phyloP scores from a whole-genome alignment of 2,113 vertebrate species.

The Atractosteus spatula region DNA sequence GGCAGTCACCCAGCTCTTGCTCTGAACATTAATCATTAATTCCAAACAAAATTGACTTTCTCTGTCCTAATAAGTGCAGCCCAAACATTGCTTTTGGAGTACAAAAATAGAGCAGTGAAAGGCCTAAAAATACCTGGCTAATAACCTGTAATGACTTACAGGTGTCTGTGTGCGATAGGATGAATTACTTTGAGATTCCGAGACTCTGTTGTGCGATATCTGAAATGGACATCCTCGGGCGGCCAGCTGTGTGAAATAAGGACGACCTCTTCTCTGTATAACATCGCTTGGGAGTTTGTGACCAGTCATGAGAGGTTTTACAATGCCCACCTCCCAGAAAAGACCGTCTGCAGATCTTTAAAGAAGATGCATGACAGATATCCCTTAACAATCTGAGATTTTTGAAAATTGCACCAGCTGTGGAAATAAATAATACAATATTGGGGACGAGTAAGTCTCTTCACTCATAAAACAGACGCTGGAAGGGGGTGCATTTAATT shows the following conservation, averaged over 20 bases:
- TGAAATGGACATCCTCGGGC: slow-evolving; percentile 6
- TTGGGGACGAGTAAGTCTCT: too few relatives aligned
- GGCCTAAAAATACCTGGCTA: slow-evolving; percentile 25
- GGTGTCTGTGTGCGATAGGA: slow-evolving; percentile 41
- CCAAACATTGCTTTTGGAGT: slow-evolving; percentile 30
- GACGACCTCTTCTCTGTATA: not conserved
- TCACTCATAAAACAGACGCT: too few relatives aligned
- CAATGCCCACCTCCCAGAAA: too few relatives aligned
- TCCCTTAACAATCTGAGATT: too few relatives aligned
- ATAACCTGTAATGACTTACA: slow-evolving; percentile 39
- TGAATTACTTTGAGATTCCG: slow-evolving; percentile 28
- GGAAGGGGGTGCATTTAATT: too few relatives aligned
- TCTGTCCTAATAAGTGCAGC: slow-evolving; percentile 33
- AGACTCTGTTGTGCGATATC: slow-evolving; percentile 27
- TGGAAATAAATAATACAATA: too few relatives aligned
- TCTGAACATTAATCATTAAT: not conserved
- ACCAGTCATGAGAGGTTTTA: too few relatives aligned
- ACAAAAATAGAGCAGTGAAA: slow-evolving; percentile 26
- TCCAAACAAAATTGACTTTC: slow-evolving; percentile 18
- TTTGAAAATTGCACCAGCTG: too few relatives aligned
- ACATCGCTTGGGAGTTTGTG: not conserved
- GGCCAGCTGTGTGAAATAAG: not conserved
- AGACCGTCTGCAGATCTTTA: too few relatives aligned
- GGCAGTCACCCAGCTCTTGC: too few relatives aligned
- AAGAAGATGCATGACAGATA: too few relatives aligned